Conservation (phyloP, 2,113 vertebrate genomes). For the Leptocoma aspasia region DNA sequence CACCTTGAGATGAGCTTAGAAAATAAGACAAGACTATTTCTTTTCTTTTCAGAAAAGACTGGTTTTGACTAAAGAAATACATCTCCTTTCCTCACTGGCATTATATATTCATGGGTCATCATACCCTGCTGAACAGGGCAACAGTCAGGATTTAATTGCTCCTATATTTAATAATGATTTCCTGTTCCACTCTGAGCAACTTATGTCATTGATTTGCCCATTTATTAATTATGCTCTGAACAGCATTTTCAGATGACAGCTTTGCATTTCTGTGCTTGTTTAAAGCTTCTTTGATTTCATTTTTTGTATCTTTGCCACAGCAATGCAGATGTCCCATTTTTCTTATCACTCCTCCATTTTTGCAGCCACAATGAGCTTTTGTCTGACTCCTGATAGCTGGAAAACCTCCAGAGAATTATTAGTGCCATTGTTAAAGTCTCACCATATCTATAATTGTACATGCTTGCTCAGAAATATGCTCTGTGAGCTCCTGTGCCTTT, state of each 20-base stretch:
- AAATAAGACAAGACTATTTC: not conserved
- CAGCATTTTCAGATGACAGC: not conserved
- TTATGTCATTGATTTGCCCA: not conserved
- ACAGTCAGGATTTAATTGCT: not conserved
- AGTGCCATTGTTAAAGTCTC: not conserved
- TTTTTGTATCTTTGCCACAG: not conserved
- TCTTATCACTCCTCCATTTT: not conserved
- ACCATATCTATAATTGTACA: not conserved
- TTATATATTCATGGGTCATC: not conserved
- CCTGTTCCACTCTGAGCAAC: not conserved
- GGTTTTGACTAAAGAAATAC: not conserved
- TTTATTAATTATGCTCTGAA: not conserved
- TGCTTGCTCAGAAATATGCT: not conserved
- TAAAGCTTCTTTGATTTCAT: not conserved
- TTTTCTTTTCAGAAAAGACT: not conserved
- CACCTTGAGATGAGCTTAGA: not conserved
- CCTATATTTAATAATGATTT: not conserved
- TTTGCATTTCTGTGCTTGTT: not conserved
- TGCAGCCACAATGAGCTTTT: not conserved
- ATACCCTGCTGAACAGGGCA: not conserved
- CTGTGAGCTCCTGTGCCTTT: not conserved
- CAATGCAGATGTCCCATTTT: not conserved
- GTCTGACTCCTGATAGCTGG: not conserved
- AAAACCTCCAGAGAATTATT: not conserved
- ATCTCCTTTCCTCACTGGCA: not conserved